Percentiles rank a stretch among this genome's conserved stretches.
These are phyloP conservation scores for Dissostichus mawsoni DNA, from an alignment of 2,113 vertebrate genomes.

Conservation along the genomic window DNA sequence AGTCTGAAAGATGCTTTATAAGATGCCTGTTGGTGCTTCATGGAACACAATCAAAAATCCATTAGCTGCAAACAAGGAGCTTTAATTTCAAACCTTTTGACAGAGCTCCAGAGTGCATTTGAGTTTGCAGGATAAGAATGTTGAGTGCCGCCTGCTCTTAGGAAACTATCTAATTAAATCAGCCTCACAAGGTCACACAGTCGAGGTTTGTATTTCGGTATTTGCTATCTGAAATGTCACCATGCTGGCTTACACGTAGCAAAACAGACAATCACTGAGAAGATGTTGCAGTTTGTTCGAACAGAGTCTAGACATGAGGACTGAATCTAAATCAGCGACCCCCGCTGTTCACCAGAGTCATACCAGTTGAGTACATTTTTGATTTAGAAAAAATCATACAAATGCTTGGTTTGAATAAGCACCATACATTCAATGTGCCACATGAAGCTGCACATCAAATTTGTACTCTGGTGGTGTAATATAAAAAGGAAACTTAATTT, in stretches of 20 bases:
- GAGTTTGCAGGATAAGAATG: constrained; percentile 17
- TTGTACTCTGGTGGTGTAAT: not conserved
- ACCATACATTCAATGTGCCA: not conserved
- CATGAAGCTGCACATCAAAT: not conserved
- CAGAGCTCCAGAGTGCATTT: constrained; percentile 26
- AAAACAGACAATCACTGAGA: constrained; percentile 13
- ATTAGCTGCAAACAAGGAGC: constrained; percentile 44
- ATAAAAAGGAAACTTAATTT: no score
- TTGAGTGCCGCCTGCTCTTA: constrained; percentile 15
- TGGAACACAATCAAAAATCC: constrained; percentile 31
- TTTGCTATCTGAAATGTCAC: constrained; percentile 17
- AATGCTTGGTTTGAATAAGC: not conserved
- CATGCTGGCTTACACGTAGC: not conserved
- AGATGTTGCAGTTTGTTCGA: not conserved
- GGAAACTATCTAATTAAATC: constrained; percentile 22
- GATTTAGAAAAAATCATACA: not conserved
- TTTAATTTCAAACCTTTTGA: constrained; percentile 44
- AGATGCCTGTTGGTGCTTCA: constrained; percentile 31
- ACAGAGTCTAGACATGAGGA: not conserved
- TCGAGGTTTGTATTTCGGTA: constrained; percentile 3
- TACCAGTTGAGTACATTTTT: not conserved
- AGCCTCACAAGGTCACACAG: constrained; percentile 5
- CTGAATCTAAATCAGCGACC: not conserved
- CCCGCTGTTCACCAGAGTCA: not conserved
- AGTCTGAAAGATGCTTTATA: constrained; percentile 22